A percentile compares a stretch with the other conserved stretches of the same genome.
These are phyloP conservation scores for Teleogryllus occipitalis DNA, from an alignment of 1,140 invertebrate genomes.

Conservation along the genomic window DNA sequence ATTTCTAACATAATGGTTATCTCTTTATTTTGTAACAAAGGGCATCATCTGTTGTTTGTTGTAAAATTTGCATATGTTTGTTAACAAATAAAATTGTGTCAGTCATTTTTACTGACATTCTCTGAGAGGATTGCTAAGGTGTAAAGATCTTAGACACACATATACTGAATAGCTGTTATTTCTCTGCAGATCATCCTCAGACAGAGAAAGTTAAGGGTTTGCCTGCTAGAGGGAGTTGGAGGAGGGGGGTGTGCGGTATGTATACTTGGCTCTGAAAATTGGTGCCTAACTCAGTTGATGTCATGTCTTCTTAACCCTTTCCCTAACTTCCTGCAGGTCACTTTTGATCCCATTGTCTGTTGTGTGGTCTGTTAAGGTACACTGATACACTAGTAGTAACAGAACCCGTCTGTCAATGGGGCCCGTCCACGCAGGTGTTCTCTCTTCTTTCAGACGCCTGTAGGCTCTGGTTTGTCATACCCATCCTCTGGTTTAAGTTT, in stretches of 20 bases:
- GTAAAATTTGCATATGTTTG: too few species aligned
- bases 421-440: not conserved
- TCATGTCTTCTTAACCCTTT: not conserved
- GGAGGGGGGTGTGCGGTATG: conserved; percentile 2
- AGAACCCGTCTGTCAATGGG: not conserved
- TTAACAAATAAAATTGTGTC: too few species aligned
- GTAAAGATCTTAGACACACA: not conserved
- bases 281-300: not conserved
- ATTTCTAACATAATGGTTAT: too few species aligned
- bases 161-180: conserved; percentile 1
- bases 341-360: not conserved
- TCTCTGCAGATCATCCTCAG: conserved; percentile 3
- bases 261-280: not conserved
- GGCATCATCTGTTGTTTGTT: too few species aligned
- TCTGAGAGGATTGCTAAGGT: not conserved
- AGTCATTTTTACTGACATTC: too few species aligned
- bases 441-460: not conserved
- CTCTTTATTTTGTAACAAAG: too few species aligned
- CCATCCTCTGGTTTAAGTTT: not conserved
- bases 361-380: not conserved
- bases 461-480: not conserved
- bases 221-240: conserved; percentile 2
- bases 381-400: not conserved
- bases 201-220: conserved; percentile 4
- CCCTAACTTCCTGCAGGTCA: not conserved